Evolutionary conservation across 2,797 vertebrate species (phyloP).

Genomic region (Pangasius sanitwongsei): DNA sequence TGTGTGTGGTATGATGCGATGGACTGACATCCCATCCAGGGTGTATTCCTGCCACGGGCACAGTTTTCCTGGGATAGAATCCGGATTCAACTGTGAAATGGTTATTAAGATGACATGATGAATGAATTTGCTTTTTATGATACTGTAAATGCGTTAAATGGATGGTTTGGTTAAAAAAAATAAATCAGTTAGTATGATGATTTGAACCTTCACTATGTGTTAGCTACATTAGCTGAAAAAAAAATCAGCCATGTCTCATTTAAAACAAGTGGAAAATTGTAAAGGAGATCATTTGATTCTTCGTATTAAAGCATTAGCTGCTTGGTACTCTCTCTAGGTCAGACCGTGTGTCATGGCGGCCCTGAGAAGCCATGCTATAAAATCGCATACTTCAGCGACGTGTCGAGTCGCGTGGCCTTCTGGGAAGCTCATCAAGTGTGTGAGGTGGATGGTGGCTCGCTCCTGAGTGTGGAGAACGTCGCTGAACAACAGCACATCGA

Average conservation of each 20-base stretch:
- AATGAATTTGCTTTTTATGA: not conserved
- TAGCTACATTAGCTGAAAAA: not conserved
- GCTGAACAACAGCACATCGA: conserved; percentile 88
- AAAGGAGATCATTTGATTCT: too few species aligned
- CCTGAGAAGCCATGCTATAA: conserved; percentile 86
- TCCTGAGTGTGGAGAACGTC: conserved; percentile 85
- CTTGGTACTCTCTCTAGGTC: conserved; percentile 74
- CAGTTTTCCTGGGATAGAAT: not conserved
- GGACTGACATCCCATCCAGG: not conserved
- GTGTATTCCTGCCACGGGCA: not conserved
- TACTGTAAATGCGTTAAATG: not conserved
- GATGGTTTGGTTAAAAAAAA: not conserved
- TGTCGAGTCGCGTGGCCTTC: conserved; percentile 89
- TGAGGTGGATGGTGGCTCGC: conserved; percentile 81
- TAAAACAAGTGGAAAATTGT: not conserved
- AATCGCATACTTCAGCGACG: conserved; percentile 91
- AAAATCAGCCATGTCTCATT: not conserved
- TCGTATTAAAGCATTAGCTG: not conserved
- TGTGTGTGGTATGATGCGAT: not conserved
- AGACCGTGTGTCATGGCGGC: conserved; percentile 85
- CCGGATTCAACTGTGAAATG: not conserved
- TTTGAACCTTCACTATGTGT: not conserved
- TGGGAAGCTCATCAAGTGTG: conserved; percentile 84
- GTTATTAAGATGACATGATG: not conserved
- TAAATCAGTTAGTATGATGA: not conserved